Evolutionary conservation across 2,113 vertebrate genomes (phyloP).

Genomic region (Tenebrosternarchus preto): DNA sequence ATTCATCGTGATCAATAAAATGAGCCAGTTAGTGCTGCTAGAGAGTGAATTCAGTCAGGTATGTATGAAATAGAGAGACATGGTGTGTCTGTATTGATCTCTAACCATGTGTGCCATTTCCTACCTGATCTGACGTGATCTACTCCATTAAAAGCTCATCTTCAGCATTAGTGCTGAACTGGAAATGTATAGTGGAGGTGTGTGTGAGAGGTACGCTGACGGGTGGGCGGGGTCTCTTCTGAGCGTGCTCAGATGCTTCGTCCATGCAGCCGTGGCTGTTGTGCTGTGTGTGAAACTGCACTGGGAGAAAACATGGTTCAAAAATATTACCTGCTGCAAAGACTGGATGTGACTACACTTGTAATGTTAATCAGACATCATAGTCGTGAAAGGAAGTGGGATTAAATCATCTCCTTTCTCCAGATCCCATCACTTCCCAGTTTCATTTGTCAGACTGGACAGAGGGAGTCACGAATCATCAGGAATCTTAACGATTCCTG

Average conservation of each 20-base stretch:
- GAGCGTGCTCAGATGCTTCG: no score
- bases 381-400: conserved; percentile 20
- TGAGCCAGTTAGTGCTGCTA: conserved; percentile 30
- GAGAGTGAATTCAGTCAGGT: conserved; percentile 39
- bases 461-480: conserved; percentile 44
- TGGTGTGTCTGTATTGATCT: conserved; percentile 29
- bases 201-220: no score
- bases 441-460: conserved; percentile 69
- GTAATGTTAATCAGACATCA: conserved; percentile 60
- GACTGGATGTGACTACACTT: conserved; percentile 41
- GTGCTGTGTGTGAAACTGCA: conserved; percentile 10
- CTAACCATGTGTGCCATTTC: no score
- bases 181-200: no score
- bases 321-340: conserved; percentile 34
- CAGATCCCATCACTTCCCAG: conserved; percentile 65
- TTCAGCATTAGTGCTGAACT: no score
- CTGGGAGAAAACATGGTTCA: conserved; percentile 29
- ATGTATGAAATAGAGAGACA: neutral
- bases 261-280: no score
- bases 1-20: conserved; percentile 54
- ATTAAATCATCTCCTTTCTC: conserved; percentile 46
- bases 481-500: neutral
- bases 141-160: no score
- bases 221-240: no score
- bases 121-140: no score